Conservation (phyloP, 2,797 vertebrate genomes). For the Enoplosus armatus region DNA sequence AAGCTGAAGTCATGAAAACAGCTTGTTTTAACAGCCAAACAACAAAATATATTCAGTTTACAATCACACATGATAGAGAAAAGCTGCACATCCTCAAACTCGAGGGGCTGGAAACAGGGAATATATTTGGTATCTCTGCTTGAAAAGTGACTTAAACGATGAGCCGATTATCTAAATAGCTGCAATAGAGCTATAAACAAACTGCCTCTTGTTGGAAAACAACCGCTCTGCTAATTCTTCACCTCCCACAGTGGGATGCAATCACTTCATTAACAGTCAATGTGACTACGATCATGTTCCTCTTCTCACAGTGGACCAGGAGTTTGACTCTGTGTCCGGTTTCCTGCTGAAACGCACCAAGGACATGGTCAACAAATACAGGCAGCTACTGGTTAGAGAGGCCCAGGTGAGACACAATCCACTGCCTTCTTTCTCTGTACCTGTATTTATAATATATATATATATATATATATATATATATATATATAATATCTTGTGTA, state of each 20-base stretch:
- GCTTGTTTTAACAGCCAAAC: neutral
- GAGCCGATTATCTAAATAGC: neutral
- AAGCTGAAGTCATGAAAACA: neutral
- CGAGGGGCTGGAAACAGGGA: neutral
- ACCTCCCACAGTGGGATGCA: too few species aligned
- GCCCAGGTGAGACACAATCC: constrained; percentile 76
- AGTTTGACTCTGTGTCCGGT: constrained; percentile 86
- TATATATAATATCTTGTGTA: neutral
- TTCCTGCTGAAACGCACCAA: constrained; percentile 87
- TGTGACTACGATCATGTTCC: neutral
- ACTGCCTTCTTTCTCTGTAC: neutral
- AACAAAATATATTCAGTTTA: neutral
- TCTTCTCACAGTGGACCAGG: constrained; percentile 84
- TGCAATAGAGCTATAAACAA: neutral
- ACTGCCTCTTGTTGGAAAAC: neutral
- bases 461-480: neutral
- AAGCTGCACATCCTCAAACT: neutral
- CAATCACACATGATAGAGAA: neutral
- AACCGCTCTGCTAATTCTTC: neutral
- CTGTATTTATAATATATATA: neutral
- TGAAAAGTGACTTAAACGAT: neutral
- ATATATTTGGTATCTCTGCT: neutral
- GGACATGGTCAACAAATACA: constrained; percentile 90
- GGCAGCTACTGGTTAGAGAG: constrained; percentile 86
- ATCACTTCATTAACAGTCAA: neutral